Conservation (phyloP, 2,113 vertebrate genomes). For the Eupsittula cactorum region DNA sequence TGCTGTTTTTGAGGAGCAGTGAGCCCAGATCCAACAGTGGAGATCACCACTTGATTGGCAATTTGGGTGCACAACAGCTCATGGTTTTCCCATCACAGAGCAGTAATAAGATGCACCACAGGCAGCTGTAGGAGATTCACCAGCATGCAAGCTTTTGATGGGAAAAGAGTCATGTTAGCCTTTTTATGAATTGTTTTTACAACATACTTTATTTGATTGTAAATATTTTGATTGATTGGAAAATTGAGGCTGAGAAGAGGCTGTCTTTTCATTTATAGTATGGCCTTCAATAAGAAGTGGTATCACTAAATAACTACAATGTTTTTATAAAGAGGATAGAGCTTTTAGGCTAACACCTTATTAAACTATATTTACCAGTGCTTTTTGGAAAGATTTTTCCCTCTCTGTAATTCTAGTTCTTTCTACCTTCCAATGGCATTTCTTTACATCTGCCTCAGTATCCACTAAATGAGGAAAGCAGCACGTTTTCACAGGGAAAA, state of each 20-base stretch:
- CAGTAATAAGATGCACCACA: background rate
- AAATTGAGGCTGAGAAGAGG: background rate
- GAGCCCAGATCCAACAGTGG: background rate
- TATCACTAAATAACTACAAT: background rate
- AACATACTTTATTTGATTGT: background rate
- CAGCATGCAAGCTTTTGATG: background rate
- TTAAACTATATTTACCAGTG: background rate
- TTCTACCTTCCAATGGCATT: background rate
- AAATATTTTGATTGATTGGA: background rate
- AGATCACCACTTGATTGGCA: background rate
- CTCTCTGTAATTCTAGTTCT: background rate
- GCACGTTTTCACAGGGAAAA: background rate
- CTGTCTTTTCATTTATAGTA: background rate
- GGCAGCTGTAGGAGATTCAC: background rate
- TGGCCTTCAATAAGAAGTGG: background rate
- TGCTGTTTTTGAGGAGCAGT: background rate
- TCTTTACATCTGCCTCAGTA: background rate
- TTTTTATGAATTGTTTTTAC: background rate
- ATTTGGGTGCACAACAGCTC: accelerated
- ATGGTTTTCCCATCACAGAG: background rate
- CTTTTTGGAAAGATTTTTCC: background rate
- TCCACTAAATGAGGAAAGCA: background rate
- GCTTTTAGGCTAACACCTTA: background rate
- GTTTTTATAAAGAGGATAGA: background rate
- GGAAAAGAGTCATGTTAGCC: background rate